Base-by-base conservation (phyloP, 2,888 invertebrate genomes). In the Aethes cnicana region DNA sequence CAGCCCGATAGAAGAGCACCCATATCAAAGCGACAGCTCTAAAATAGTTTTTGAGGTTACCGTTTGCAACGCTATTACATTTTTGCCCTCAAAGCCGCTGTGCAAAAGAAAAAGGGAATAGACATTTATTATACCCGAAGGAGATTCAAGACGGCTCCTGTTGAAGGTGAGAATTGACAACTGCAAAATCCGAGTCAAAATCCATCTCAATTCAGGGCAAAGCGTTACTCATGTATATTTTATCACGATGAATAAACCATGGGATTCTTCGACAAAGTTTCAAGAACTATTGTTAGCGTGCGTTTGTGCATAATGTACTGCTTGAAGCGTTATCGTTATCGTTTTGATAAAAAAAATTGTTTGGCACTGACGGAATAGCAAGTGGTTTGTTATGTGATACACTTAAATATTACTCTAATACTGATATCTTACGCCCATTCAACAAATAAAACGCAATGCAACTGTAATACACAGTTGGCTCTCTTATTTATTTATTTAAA, bases 191-290 rank as follows among this genome's bases (percentile, higher is more conserved):
- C 28, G 11, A 50, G 44, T 44, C 50, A 25, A 52, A 52, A 44
- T 52, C 37, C 20, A 52, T 52, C 46, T 46, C 46, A 20, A 52
- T 39, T 52, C 44, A 39, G 9, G 36, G 37, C 11, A 46, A 39
- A 52, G 21, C 49, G 46, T 16, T 39, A 39, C 44, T 46, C 44
- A 46, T 52, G 46, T 52, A 33, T 52, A 39, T 52, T 52, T 52
- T 39, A 52, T 46, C 20, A 20, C 46, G 18, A 46, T 46, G 52
- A 46, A 52, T 52, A 46, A 52, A 52, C 39, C 39, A 52, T 26
- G 25, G n/a, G 43, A 50, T 32, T 32, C 14, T 46, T 33, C 11
- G 23, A 33, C 39, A 33, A 23, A n/a, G 32, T 43, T 28, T 17
- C 21, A 43, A 26, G 26, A 48, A 18, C 35, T 49, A 35, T 49